Percentiles rank a stretch among this genome's conserved stretches.
These are phyloP conservation scores for Isaurus tuberculatus DNA, from an alignment of 92 coral and sea anemone species.

Conservation along the genomic window DNA sequence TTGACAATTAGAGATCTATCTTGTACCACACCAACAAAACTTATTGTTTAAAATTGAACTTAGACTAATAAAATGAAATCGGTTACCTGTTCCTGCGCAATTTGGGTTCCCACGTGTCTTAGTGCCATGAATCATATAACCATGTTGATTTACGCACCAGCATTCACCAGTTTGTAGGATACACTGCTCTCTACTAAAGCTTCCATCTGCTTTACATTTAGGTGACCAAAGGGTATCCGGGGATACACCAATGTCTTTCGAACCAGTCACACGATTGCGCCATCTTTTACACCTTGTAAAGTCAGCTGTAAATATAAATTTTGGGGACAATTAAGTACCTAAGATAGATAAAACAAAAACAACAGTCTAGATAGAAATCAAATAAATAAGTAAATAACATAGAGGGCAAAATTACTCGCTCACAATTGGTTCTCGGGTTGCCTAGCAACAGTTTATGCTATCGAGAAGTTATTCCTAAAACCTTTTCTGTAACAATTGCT, in stretches of 20 bases:
- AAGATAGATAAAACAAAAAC: background rate
- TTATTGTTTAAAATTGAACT: background rate
- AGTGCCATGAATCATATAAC: conserved; percentile 53
- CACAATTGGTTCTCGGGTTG: too few species aligned
- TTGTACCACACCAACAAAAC: too few species aligned
- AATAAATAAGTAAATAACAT: too few species aligned
- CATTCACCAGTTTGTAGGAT: conserved; percentile 75
- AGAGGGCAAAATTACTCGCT: too few species aligned
- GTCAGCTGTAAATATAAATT: background rate
- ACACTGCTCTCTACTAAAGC: conserved; percentile 74
- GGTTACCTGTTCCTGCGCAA: conserved; percentile 49
- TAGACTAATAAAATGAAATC: background rate
- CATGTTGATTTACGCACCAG: conserved; percentile 61
- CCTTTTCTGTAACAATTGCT: too few species aligned
- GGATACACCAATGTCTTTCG: conserved; percentile 16
- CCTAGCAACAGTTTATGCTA: too few species aligned
- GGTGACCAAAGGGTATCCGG: conserved; percentile 72
- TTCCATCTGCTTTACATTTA: conserved; percentile 74
- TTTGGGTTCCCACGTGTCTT: conserved; percentile 44
- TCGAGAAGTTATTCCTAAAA: too few species aligned
- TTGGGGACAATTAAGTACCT: background rate
- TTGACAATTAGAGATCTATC: too few species aligned
- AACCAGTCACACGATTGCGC: conserved; percentile 22
- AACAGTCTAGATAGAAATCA: too few species aligned
- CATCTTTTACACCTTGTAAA: conserved; percentile 38